Base-by-base conservation (phyloP, 2,113 vertebrate genomes). In the Urocolius indicus region DNA sequence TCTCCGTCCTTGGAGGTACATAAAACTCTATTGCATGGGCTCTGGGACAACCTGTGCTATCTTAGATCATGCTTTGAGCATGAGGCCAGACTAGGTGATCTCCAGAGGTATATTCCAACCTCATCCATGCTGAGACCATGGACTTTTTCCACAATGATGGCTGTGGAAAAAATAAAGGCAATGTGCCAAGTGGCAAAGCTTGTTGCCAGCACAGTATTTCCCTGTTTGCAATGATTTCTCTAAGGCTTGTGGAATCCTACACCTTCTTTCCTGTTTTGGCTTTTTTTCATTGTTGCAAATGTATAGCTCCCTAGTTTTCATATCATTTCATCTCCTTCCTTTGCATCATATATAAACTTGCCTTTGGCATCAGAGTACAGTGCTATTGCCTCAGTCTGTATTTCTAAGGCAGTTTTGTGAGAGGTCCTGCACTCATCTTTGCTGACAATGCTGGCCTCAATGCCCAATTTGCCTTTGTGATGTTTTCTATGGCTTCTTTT, bases 241-340 rank as follows among this genome's bases (percentile, higher is more conserved):
- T 87, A 75, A 49, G 10, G 22, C 9, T 13, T 8, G 0, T 71
- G 34, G 38, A 89, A 87, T 93, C 20, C 30, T 93, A 6, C 18
- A 21, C 73, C 93, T 94, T 32, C 38, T 82, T 91, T 58, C 68
- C 46, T 5, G 5, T 41, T 41, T 41, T n/a, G n/a, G n/a, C n/a
- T 1, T 57, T 78, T 95, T 93, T 90, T 61, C 65, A 67, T 77
- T 73, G 48, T 84, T 85, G 71, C 82, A 89, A 94, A 79, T 85
- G 29, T 2, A 6, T 62, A 55, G 9, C 24, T 93, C 36, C n/a
- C 81, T 85, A 29, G 13, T 89, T 84, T 95, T 89, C 62, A 21
- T 68, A 69, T 51, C 2, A 41, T 72, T 89, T 68, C 43, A 48
- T 18, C 71, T 85, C 49, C 62, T 65, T 75, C 41, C 58, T 87